Conservation (phyloP, 1,140 invertebrate species). For the Zaprionus gabonicus region DNA sequence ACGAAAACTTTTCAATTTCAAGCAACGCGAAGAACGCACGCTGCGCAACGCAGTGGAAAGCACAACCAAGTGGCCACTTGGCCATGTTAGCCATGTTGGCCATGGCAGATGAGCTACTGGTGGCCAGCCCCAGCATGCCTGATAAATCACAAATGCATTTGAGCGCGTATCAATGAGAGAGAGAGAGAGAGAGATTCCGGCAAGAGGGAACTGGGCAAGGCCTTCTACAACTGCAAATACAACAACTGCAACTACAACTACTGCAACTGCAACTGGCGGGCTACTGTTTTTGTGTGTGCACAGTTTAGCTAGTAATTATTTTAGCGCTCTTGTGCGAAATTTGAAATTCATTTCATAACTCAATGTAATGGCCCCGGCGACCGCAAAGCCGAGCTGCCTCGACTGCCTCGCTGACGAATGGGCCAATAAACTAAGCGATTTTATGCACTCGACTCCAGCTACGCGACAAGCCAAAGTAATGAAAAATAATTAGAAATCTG, state of each 20-base stretch:
- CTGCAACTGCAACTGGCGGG: background rate
- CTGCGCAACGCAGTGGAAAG: constrained; percentile 54
- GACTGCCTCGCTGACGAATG: constrained; percentile 73
- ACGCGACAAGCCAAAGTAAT: constrained; percentile 75
- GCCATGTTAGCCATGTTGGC: constrained; percentile 46
- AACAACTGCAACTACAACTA: too few relatives aligned
- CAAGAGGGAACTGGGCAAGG: background rate
- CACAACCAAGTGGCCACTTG: constrained; percentile 51
- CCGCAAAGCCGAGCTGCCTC: constrained; percentile 62
- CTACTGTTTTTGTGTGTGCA: constrained; percentile 51
- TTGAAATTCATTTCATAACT: constrained; percentile 83
- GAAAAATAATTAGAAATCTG: constrained; percentile 81
- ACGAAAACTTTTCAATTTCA: constrained; percentile 76
- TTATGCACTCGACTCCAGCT: constrained; percentile 67
- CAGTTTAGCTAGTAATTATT: constrained; percentile 74
- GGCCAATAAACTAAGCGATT: constrained; percentile 82
- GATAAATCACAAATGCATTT: constrained; percentile 82
- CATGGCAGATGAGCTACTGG: constrained; percentile 74
- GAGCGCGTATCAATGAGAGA: constrained; percentile 64
- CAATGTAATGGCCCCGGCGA: constrained; percentile 73
- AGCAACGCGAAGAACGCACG: constrained; percentile 73
- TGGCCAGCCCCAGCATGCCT: constrained; percentile 46
- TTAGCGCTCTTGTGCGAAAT: constrained; percentile 78
- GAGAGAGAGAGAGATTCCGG: background rate
- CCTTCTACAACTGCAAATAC: too few relatives aligned